Base-by-base conservation (phyloP, 1,140 invertebrate species). In the Leptinotarsa defecta region DNA sequence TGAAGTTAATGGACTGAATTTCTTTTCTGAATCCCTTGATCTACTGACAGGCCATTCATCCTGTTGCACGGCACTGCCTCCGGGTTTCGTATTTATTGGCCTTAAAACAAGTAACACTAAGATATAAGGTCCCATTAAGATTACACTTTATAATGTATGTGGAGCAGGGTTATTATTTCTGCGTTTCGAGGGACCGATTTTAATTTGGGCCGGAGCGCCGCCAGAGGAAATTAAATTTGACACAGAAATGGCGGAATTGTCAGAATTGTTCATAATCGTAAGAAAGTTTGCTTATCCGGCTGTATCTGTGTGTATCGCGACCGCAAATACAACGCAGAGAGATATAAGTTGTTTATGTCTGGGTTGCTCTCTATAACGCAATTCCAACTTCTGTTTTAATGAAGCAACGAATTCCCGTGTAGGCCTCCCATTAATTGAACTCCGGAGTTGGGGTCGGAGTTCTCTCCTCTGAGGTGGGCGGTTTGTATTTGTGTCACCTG, bases 101-200 rank as follows among this genome's bases (percentile, higher is more conserved):
- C 67, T 68, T 78, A 78, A 76, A 78, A 78, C 74, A 78, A 78
- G 74, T 76, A 78, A 62, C 74, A 74, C 65, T 74, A 74, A 78
- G 76, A 70, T 76, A 78, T 74, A 76, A 78, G 74, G 63, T 63
- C 71, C 75, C 73, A 76, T 78, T 76, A 78, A 78, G 77, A 78
- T 78, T 78, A 78, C 74, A 77, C 64, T 77, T 70, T 74, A 77
- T 77, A 77, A 77, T 74, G 67, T 77, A 73, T 68, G 71, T 77
- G 71, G 49, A 77, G 64, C 71, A 69, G 68, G 48, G 75, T 76
- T 76, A 73, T 77, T 77, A 77, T 77, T 74, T 74, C 69, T 61
- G 57, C 72, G 70, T 76, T 76, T 67, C 75, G 67, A 73, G 68
- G 69, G 75, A 63, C 34, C 71, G 64, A 73, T 76, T 76, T 76